Evolutionary conservation across 2,797 vertebrate genomes (phyloP), one percentile per base, ranked within the genome.

Genomic region (Hippocampus kuda): DNA sequence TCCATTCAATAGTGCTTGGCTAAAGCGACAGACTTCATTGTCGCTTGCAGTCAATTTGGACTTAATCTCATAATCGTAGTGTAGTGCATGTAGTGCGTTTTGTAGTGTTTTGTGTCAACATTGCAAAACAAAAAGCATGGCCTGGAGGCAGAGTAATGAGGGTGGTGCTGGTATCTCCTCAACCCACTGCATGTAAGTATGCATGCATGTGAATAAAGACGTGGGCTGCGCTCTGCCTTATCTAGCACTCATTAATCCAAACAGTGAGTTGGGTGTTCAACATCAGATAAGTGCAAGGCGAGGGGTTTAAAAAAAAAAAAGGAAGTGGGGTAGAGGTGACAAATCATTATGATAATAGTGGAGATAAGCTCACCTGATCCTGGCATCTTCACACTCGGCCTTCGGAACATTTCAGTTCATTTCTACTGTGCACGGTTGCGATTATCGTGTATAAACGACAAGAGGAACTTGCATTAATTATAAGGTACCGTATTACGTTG

Each of bases 161-260:
- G 63, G 63, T 24, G 42, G 42, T 48, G 62, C 62, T 65, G 62
- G 62, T 65, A 65, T 65, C 62, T 26, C 20, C 10, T 42, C 62
- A n/a, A 20, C 38, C 7, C 62, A 16, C n/a, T 59, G 13, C 7
- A 59, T 30, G 26, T 24, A 27, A 30, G 57, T 18, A 30, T 60
- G 57, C 57, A 16, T 8, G 27, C 57, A 60, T 34, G 57, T 3
- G 42, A 46, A 48, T 65, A 44, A 26, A 65, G 41, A 65, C 5
- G 22, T 9, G n/a, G 13, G 24, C 42, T 65, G n/a, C 8, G 24
- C 42, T 65, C 2, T 15, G 24, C 63, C 38, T 26, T 63, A 44
- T 65, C 63, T 26, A 1, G 38, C 41, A 42, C 38, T 63, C 38
- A 64, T 44, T 12, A 44, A 64, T 64, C 41, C 10, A 44, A 64